A percentile compares a stretch with the other conserved stretches of the same genome.
These are phyloP conservation scores for Temnothorax rugatulus DNA, from an alignment of 2,888 invertebrate species.

Conservation along the genomic window DNA sequence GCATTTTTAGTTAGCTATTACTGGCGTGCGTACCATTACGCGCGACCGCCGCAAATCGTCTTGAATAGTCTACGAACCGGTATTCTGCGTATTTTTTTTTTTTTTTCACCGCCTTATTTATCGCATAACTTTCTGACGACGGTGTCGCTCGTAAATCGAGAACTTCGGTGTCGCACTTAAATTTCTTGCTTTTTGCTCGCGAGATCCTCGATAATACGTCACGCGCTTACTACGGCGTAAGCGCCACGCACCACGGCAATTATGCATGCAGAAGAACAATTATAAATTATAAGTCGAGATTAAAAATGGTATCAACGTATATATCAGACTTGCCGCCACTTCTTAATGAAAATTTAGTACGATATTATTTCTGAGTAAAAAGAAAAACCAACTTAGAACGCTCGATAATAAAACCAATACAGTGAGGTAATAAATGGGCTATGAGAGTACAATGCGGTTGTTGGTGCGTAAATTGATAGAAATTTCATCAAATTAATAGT, in stretches of 20 bases:
- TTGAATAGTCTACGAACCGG: slow-evolving; percentile 24
- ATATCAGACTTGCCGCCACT: not conserved
- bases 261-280: slow-evolving; percentile 34
- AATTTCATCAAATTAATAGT: no score
- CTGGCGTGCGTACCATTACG: not conserved
- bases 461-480: no score
- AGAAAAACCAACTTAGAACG: no score
- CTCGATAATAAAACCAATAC: no score
- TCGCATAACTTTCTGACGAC: slow-evolving; percentile 41
- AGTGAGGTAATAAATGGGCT: no score
- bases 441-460: no score
- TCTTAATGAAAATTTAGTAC: slow-evolving; percentile 10
- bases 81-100: slow-evolving; percentile 11
- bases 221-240: not conserved
- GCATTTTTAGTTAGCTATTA: slow-evolving; percentile 12
- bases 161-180: slow-evolving; percentile 42
- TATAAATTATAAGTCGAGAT: slow-evolving; percentile 13
- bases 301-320: not conserved
- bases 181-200: slow-evolving; percentile 28
- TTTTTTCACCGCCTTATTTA: slow-evolving; percentile 32
- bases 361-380: no score
- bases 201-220: slow-evolving; percentile 26
- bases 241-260: slow-evolving; percentile 19
- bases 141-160: slow-evolving; percentile 50
- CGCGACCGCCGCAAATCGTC: slow-evolving; percentile 8